phyloP scores from a whole-genome alignment of 1,140 invertebrate species.

The Drosophila nebulosa region DNA sequence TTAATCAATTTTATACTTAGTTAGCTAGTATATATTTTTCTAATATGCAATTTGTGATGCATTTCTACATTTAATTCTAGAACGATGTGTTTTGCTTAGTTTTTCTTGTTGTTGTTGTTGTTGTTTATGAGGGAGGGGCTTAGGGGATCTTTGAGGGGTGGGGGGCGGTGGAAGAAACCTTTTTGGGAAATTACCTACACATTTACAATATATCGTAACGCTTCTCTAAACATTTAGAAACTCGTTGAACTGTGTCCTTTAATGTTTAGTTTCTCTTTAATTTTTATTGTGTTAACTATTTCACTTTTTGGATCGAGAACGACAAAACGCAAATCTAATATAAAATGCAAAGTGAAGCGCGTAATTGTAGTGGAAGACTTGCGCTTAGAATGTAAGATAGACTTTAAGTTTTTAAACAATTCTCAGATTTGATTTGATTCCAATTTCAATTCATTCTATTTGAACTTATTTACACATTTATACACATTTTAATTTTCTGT shows the following conservation, averaged over 20 bases:
- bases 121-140: background rate
- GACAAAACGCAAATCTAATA: constrained; percentile 28
- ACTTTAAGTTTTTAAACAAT: constrained; percentile 28
- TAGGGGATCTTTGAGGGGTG: background rate
- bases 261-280: background rate
- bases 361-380: constrained; percentile 80
- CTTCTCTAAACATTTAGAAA: background rate
- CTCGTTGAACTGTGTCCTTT: constrained; percentile 9
- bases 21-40: constrained; percentile 17
- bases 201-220: constrained; percentile 41
- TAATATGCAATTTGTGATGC: constrained; percentile 62
- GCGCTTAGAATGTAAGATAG: constrained; percentile 76
- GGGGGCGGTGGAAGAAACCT: constrained; percentile 55
- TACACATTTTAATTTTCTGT: constrained; percentile 17
- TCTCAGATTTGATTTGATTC: constrained; percentile 48
- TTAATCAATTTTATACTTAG: constrained; percentile 48
- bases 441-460: no score
- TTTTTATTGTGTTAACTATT: background rate
- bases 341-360: constrained; percentile 49
- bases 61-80: constrained; percentile 28
- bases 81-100: constrained; percentile 14
- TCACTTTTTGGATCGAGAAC: background rate
- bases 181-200: constrained; percentile 62
- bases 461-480: constrained; percentile 31
- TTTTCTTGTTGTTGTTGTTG: constrained; percentile 8